Percentiles rank a stretch among this genome's conserved stretches.
phyloP scores from a whole-genome alignment of 2,797 vertebrate species.

The Poecilia velifera region DNA sequence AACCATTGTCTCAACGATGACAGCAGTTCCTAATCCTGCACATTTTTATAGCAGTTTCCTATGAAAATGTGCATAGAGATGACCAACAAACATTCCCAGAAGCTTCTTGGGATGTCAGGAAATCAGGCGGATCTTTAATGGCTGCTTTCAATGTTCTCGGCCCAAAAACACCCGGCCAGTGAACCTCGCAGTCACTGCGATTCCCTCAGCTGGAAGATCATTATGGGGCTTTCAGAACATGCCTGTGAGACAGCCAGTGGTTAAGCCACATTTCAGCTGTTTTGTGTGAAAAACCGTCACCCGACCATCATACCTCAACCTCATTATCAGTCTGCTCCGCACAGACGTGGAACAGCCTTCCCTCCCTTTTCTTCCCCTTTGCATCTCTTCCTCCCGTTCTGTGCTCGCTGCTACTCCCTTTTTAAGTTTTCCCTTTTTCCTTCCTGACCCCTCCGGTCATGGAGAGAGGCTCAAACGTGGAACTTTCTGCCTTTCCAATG shows the following conservation, averaged over 20 bases:
- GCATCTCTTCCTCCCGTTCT: slow-evolving; percentile 60
- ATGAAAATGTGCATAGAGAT: slow-evolving; percentile 49
- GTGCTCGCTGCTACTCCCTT: slow-evolving; percentile 29
- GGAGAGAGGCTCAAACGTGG: slow-evolving; percentile 56
- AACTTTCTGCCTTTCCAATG: slow-evolving; percentile 60
- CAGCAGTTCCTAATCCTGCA: background rate
- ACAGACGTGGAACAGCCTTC: slow-evolving; percentile 63
- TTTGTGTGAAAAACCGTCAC: slow-evolving; percentile 65
- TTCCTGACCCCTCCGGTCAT: slow-evolving; percentile 53
- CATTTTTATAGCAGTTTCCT: background rate
- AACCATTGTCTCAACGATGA: background rate
- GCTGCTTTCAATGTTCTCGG: slow-evolving; percentile 18
- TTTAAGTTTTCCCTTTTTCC: slow-evolving; percentile 62
- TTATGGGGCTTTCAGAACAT: slow-evolving; percentile 21
- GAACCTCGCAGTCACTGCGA: background rate
- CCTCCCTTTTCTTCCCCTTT: slow-evolving; percentile 62
- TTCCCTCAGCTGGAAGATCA: slow-evolving; percentile 31
- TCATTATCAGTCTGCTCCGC: slow-evolving; percentile 64
- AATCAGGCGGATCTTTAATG: background rate
- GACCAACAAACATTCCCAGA: slow-evolving; percentile 51
- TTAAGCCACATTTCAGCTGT: slow-evolving; percentile 68
- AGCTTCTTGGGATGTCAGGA: slow-evolving; percentile 5
- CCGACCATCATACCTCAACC: slow-evolving; percentile 68
- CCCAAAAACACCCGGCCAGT: background rate
- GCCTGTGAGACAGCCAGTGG: slow-evolving; percentile 44